Evolutionary conservation across 2,888 invertebrate genomes (phyloP).

Genomic region (Graphium colonna): DNA sequence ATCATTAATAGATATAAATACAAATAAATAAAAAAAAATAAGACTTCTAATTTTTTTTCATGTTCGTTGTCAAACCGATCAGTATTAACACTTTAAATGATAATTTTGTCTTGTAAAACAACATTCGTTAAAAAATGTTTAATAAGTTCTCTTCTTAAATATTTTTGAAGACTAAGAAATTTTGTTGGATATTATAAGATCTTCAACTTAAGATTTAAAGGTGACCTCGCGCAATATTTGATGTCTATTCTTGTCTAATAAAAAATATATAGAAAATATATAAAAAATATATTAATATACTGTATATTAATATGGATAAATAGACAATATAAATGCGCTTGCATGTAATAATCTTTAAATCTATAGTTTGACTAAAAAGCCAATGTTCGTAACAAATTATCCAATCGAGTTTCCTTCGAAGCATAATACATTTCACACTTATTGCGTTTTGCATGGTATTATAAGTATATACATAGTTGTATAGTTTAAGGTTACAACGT

Average conservation of each 20-base stretch:
- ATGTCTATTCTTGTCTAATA: not conserved
- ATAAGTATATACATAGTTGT: slow-evolving; percentile 47
- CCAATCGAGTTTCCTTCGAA: not conserved
- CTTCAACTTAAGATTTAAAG: no score
- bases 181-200: no score
- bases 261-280: not conserved
- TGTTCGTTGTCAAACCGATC: no score
- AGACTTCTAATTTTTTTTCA: no score
- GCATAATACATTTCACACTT: not conserved
- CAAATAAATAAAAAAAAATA: no score
- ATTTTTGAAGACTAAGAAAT: no score
- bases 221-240: not conserved
- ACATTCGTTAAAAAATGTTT: no score
- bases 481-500: slow-evolving; percentile 60
- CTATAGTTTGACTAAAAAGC: not conserved
- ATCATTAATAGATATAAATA: no score
- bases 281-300: no score
- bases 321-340: not conserved
- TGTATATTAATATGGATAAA: not conserved
- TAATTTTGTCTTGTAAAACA: no score
- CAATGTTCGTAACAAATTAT: not conserved
- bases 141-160: no score
- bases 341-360: not conserved
- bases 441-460: slow-evolving; percentile 28
- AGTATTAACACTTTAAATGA: no score